Conservation (phyloP, 2,113 vertebrate species). For the Cairina moschata region DNA sequence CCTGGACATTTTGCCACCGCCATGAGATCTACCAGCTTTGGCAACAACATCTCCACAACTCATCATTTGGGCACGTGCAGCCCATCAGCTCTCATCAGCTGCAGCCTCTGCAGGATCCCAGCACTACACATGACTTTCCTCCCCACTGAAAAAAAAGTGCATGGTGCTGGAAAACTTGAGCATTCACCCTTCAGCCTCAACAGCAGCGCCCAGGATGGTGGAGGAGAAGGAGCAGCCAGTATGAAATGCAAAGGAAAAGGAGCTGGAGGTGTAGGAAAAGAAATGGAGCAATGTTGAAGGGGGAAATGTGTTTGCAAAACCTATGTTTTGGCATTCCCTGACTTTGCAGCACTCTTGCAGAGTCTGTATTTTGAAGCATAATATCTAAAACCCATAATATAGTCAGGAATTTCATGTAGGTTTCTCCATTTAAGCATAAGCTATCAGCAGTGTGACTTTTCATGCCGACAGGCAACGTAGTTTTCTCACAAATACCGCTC, state of each 20-base stretch:
- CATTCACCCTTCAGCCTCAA: background rate
- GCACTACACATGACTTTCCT: background rate
- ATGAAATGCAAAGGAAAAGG: background rate
- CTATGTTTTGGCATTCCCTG: background rate
- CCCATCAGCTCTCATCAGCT: background rate
- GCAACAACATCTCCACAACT: background rate
- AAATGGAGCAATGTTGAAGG: background rate
- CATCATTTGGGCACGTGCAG: background rate
- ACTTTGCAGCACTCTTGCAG: background rate
- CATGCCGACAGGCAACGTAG: background rate
- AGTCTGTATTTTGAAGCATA: background rate
- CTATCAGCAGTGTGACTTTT: background rate
- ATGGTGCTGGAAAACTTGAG: background rate
- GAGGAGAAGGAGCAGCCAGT: background rate
- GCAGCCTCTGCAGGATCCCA: background rate
- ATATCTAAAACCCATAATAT: background rate
- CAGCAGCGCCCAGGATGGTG: background rate
- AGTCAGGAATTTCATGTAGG: background rate
- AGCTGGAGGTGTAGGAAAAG: background rate
- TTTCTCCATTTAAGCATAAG: background rate
- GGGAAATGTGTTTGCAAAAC: background rate
- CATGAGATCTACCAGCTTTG: background rate
- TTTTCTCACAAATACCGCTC: background rate
- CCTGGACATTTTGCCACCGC: background rate
- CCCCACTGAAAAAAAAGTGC: background rate